Evolutionary conservation across 2,797 vertebrate species (phyloP).

Genomic region (Sus cebifrons): DNA sequence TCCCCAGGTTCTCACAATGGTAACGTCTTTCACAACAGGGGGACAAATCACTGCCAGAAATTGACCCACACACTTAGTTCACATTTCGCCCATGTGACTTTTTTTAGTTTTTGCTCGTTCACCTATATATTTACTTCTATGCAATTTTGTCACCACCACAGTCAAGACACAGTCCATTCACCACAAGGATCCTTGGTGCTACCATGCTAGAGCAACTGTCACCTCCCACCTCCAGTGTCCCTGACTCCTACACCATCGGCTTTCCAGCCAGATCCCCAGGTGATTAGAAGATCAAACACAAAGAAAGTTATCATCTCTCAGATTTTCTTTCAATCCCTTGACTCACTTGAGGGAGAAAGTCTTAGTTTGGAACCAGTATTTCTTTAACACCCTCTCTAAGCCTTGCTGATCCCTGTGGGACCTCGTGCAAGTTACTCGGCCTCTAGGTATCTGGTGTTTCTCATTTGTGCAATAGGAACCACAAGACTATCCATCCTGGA

Average conservation of each 20-base stretch:
- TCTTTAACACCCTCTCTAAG: background rate
- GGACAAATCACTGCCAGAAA: background rate
- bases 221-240: fast-evolving
- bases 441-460: background rate
- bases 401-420: background rate
- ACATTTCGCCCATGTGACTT: background rate
- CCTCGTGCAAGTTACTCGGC: background rate
- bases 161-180: background rate
- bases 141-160: no score
- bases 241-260: fast-evolving
- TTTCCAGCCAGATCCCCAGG: background rate
- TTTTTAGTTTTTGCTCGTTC: background rate
- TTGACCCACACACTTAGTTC: fast-evolving
- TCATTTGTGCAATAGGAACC: background rate
- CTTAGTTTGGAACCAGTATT: background rate
- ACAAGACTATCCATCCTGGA: background rate
- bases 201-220: fast-evolving
- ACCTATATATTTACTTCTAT: background rate
- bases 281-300: fast-evolving
- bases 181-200: fast-evolving
- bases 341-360: background rate
- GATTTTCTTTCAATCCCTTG: background rate
- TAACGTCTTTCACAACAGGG: fast-evolving
- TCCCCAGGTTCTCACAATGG: fast-evolving
- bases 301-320: background rate